Evolutionary conservation across 2,797 vertebrate genomes (phyloP).

Genomic region (Acrossocheilus fasciatus): DNA sequence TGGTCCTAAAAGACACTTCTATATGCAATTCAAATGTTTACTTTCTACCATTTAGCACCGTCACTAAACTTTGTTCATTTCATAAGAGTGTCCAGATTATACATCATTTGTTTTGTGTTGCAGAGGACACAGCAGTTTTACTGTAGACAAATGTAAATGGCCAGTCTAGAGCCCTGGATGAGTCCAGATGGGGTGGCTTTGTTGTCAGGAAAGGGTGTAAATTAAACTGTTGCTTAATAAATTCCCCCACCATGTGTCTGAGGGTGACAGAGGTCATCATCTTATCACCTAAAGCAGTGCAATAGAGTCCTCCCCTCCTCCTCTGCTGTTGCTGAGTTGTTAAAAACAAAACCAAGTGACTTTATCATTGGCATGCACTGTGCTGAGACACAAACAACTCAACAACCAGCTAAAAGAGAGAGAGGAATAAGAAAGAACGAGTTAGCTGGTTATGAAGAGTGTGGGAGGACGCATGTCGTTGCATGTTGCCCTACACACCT

Average conservation of each 20-base stretch:
- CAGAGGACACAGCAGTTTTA: neutral
- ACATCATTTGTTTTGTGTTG: neutral
- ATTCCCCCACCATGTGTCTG: neutral
- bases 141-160: neutral
- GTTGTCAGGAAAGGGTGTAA: constrained; percentile 2
- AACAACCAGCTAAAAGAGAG: constrained; percentile 23
- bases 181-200: neutral
- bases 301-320: constrained; percentile 12
- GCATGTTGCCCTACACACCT: constrained; percentile 60
- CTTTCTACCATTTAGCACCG: neutral
- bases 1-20: neutral
- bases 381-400: constrained; percentile 32
- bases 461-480: constrained; percentile 63
- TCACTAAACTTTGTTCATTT: neutral
- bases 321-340: constrained; percentile 19
- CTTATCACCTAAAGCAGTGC: constrained; percentile 39
- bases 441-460: neutral
- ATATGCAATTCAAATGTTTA: neutral
- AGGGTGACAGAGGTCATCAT: constrained; percentile 33
- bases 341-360: constrained; percentile 44
- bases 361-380: constrained; percentile 33
- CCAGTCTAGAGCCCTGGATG: neutral
- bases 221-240: constrained; percentile 17
- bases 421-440: neutral
- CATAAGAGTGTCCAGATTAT: neutral